A percentile compares a stretch with the other conserved stretches of the same genome.
These are phyloP conservation scores for Brachirus orientalis DNA, from an alignment of 2,113 vertebrate genomes.

Conservation along the genomic window DNA sequence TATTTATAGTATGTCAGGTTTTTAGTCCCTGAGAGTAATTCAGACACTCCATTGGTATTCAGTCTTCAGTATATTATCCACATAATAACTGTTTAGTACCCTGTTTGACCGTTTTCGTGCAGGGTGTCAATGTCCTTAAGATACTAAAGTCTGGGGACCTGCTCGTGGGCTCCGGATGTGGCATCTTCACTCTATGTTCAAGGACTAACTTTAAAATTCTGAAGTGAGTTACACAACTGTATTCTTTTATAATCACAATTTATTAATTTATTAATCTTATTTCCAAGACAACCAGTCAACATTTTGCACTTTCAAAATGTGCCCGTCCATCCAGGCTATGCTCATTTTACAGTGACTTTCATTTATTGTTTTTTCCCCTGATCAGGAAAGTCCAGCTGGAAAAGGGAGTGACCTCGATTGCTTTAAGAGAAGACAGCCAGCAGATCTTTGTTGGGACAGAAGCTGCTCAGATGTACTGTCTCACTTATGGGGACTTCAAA, in stretches of 20 bases:
- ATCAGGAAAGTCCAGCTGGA: conserved; percentile 85
- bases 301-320: too few relatives aligned
- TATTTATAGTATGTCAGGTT: neutral
- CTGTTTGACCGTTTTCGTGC: conserved; percentile 30
- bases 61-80: neutral
- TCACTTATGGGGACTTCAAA: conserved; percentile 83
- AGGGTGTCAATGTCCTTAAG: conserved; percentile 87
- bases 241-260: neutral
- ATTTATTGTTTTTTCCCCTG: neutral
- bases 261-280: too few relatives aligned
- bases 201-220: conserved; percentile 83
- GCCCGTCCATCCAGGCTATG: too few relatives aligned
- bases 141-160: conserved; percentile 84
- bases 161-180: conserved; percentile 88
- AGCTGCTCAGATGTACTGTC: conserved; percentile 83
- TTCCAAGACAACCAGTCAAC: too few relatives aligned
- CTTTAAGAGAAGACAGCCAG: conserved; percentile 81
- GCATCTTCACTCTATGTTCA: conserved; percentile 85
- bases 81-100: neutral
- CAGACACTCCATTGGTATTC: too few relatives aligned
- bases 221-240: conserved; percentile 79
- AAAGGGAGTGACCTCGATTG: conserved; percentile 87
- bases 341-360: neutral
- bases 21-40: neutral
- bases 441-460: conserved; percentile 88